Evolutionary conservation across 2,888 invertebrate species (phyloP).

Genomic region (Heliconius hortense): DNA sequence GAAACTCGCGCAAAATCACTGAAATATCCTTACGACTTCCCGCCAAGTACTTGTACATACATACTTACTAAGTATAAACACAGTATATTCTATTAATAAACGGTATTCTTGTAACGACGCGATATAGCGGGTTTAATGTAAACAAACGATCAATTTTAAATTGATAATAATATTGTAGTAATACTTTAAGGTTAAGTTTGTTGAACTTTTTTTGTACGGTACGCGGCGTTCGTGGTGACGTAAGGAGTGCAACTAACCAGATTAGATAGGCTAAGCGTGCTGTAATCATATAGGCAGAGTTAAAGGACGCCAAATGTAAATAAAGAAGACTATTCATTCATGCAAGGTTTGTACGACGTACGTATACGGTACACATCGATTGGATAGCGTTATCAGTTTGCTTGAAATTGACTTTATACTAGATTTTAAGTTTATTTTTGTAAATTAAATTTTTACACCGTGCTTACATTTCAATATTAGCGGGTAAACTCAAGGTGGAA

Average conservation of each 20-base stretch:
- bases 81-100: constrained; percentile 8
- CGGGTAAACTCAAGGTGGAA: constrained; percentile 36
- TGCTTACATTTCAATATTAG: constrained; percentile 24
- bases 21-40: constrained; percentile 36
- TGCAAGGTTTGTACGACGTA: constrained; percentile 50
- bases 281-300: constrained; percentile 50
- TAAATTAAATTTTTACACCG: neutral
- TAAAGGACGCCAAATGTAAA: constrained; percentile 58
- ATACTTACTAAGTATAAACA: constrained; percentile 1
- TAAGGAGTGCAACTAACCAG: constrained; percentile 71
- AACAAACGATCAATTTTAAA: constrained; percentile 48
- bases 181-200: constrained; percentile 62
- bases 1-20: constrained; percentile 44
- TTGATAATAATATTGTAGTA: constrained; percentile 44
- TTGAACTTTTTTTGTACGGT: constrained; percentile 72
- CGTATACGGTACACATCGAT: constrained; percentile 45
- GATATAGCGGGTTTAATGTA: constrained; percentile 44
- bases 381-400: constrained; percentile 53
- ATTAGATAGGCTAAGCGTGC: constrained; percentile 71
- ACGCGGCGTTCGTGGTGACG: constrained; percentile 68
- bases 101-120: constrained; percentile 20
- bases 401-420: neutral
- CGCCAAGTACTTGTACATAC: constrained; percentile 25
- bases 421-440: neutral
- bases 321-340: constrained; percentile 54